Percentiles rank a stretch among this genome's conserved stretches.
Evolutionary conservation across 92 coral and sea anemone species (phyloP).

Genomic region (Porites divaricata): DNA sequence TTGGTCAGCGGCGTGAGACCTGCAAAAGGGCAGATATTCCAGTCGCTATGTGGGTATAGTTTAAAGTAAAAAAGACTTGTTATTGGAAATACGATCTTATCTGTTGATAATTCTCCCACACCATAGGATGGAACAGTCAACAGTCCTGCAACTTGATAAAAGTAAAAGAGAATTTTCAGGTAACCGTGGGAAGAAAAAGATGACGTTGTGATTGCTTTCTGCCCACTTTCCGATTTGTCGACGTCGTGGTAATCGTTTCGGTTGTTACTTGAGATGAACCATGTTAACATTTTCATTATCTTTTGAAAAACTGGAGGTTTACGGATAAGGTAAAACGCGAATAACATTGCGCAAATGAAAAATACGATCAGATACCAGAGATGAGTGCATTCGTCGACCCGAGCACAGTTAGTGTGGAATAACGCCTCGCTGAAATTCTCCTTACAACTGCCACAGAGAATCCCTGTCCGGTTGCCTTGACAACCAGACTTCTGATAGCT

Average conservation of each 20-base stretch:
- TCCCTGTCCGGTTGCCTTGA: slow-evolving; percentile 53
- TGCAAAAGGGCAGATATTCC: slow-evolving; percentile 48
- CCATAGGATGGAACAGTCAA: slow-evolving; percentile 29
- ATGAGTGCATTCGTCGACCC: slow-evolving; percentile 5
- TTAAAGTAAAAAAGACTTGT: slow-evolving; percentile 20
- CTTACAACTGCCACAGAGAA: slow-evolving; percentile 47
- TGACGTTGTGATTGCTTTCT: background rate
- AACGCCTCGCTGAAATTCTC: slow-evolving; percentile 38
- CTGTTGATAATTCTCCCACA: background rate
- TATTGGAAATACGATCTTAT: slow-evolving; percentile 16
- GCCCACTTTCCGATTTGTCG: background rate
- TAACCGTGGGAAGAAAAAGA: slow-evolving; percentile 1
- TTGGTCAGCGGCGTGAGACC: slow-evolving; percentile 44
- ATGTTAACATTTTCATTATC: slow-evolving; percentile 18
- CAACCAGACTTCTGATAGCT: slow-evolving; percentile 45
- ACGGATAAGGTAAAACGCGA: slow-evolving; percentile 25
- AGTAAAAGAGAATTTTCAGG: slow-evolving; percentile 47
- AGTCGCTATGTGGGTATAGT: slow-evolving; percentile 2
- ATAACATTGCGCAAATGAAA: background rate
- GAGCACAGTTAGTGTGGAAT: slow-evolving; percentile 22
- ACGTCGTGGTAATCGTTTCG: background rate
- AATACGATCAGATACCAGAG: slow-evolving; percentile 10
- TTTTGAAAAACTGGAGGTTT: slow-evolving; percentile 42
- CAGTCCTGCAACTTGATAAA: slow-evolving; percentile 45
- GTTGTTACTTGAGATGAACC: slow-evolving; percentile 31